Percentiles rank a stretch among this genome's conserved stretches.
These are phyloP conservation scores for Eleutherodactylus coqui DNA, from an alignment of 2,797 vertebrate species.

Conservation along the genomic window DNA sequence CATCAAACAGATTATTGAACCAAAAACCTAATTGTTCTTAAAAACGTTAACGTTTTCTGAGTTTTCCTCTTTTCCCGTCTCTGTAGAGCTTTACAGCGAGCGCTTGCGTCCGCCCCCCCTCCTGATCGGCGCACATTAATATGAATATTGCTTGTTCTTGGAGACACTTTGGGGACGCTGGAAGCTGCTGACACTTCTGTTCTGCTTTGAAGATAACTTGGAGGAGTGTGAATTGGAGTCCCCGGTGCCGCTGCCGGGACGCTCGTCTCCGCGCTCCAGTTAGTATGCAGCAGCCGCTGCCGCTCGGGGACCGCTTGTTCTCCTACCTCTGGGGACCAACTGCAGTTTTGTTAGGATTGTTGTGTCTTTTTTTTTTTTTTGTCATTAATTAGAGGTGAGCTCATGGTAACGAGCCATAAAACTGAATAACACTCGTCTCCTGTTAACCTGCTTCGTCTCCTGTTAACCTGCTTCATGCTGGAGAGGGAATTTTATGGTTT, in stretches of 20 bases:
- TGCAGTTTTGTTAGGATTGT: neutral
- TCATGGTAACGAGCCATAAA: neutral
- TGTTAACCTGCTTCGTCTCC: neutral
- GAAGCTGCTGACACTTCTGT: neutral
- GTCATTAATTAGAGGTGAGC: conserved; percentile 39
- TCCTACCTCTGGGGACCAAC: neutral
- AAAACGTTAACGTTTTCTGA: too few relatives aligned
- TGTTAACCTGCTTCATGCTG: neutral
- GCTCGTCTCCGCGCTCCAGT: neutral
- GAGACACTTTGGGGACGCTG: conserved; percentile 34
- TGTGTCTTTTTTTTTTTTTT: neutral
- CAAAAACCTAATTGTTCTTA: too few relatives aligned
- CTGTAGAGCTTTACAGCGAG: neutral
- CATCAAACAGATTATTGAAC: too few relatives aligned
- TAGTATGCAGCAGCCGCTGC: neutral
- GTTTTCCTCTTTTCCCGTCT: neutral
- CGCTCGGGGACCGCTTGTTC: neutral
- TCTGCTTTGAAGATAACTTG: conserved; percentile 44
- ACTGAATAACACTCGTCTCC: neutral
- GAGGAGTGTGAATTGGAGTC: conserved; percentile 5
- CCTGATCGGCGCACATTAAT: neutral
- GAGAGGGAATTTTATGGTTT: neutral
- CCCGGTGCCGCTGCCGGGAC: neutral
- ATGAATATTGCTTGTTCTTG: conserved; percentile 42
- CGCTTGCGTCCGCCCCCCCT: neutral